A percentile compares a stretch with the other conserved stretches of the same genome.
These are phyloP conservation scores for Abscondita cerata DNA, from an alignment of 2,888 invertebrate species.

Conservation along the genomic window DNA sequence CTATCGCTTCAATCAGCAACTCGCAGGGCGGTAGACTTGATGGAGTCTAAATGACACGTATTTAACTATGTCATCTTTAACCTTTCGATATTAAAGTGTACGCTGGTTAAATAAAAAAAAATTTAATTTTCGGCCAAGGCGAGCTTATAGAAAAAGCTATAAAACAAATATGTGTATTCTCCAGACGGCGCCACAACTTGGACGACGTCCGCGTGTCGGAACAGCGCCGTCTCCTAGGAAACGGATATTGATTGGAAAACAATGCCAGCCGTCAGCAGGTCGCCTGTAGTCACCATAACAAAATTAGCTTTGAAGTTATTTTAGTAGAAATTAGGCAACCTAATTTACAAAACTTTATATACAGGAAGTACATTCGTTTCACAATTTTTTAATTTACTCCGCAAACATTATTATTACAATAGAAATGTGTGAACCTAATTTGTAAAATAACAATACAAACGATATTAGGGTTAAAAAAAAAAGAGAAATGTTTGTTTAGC, in stretches of 20 bases:
- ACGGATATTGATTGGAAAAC: slow-evolving; percentile 53
- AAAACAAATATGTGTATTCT: slow-evolving; percentile 5
- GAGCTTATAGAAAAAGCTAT: neutral
- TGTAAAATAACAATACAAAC: too few species aligned
- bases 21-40: slow-evolving; percentile 34
- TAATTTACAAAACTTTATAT: slow-evolving; percentile 7
- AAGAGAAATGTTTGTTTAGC: neutral
- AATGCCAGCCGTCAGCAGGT: slow-evolving; percentile 48
- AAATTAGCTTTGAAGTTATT: slow-evolving; percentile 9
- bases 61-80: neutral
- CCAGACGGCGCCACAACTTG: slow-evolving; percentile 52
- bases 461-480: too few species aligned
- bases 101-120: neutral
- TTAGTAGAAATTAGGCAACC: slow-evolving; percentile 1
- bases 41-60: slow-evolving; percentile 26
- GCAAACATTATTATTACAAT: neutral
- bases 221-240: slow-evolving; percentile 51
- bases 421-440: neutral
- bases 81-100: neutral
- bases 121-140: neutral
- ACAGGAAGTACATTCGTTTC: too few species aligned
- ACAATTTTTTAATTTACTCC: neutral
- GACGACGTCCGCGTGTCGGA: slow-evolving; percentile 52
- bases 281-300: slow-evolving; percentile 34
- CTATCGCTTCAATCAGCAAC: slow-evolving; percentile 49